A percentile compares a stretch with the other conserved stretches of the same genome.
Evolutionary conservation across 1,140 invertebrate species (phyloP).

Genomic region (Drosophila melanica): DNA sequence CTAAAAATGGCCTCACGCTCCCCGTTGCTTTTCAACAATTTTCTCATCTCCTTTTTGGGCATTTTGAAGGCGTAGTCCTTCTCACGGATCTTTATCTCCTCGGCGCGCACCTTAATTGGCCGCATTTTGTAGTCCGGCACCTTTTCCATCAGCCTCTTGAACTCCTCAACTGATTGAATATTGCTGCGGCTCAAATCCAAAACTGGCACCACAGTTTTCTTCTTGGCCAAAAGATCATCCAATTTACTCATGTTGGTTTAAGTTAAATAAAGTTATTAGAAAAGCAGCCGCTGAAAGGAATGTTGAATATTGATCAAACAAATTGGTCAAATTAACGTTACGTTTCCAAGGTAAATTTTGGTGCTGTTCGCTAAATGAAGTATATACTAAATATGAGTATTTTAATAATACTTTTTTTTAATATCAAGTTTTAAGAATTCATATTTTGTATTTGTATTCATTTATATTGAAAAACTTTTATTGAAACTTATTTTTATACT

Average conservation of each 20-base stretch:
- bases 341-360: conserved; percentile 15
- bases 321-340: not conserved
- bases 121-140: conserved; percentile 95
- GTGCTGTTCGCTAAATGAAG: not conserved
- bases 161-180: conserved; percentile 91
- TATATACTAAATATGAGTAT: not conserved
- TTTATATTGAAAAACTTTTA: no score
- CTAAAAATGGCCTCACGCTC: conserved; percentile 75
- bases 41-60: conserved; percentile 77
- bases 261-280: no score
- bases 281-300: not conserved
- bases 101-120: conserved; percentile 90
- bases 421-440: no score
- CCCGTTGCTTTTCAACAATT: conserved; percentile 68
- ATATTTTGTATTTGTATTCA: no score
- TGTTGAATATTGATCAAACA: conserved; percentile 53
- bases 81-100: conserved; percentile 89
- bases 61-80: conserved; percentile 86
- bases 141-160: conserved; percentile 91
- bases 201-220: conserved; percentile 92
- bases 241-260: conserved; percentile 86
- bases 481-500: not conserved
- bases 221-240: conserved; percentile 92
- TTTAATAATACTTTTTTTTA: not conserved
- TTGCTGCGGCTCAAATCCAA: conserved; percentile 93